Evolutionary conservation across 1,140 invertebrate genomes (phyloP).

Genomic region (Arion vulgaris): DNA sequence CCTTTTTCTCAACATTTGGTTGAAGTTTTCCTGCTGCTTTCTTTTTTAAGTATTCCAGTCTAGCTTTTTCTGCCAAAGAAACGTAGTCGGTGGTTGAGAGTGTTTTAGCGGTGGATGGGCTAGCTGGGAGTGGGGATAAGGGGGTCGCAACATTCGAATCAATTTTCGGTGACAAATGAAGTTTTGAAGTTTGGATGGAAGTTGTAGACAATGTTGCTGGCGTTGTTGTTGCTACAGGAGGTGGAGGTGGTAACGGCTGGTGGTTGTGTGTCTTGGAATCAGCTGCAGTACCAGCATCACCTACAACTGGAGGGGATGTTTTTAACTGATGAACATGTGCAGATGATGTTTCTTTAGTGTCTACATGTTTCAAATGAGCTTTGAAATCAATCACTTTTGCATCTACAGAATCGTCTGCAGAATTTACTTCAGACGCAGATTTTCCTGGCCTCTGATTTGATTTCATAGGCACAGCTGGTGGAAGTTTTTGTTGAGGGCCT

Average conservation of each 20-base stretch:
- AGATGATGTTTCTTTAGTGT: neutral
- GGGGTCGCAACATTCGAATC: neutral
- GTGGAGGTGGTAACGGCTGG: neutral
- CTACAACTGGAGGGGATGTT: neutral
- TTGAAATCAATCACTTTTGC: neutral
- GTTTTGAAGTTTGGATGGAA: neutral
- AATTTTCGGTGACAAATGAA: neutral
- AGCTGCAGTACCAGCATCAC: neutral
- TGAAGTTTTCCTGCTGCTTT: conserved; percentile 33
- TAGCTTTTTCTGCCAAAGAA: conserved; percentile 62
- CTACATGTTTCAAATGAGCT: conserved; percentile 2
- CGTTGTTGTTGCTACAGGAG: neutral
- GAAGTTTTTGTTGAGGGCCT: neutral
- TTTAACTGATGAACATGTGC: neutral
- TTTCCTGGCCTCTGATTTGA: neutral
- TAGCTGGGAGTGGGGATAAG: neutral
- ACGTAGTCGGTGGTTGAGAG: conserved; percentile 52
- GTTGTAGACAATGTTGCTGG: neutral
- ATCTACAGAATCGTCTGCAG: neutral
- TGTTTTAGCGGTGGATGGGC: neutral
- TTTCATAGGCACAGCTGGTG: neutral
- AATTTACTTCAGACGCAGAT: neutral
- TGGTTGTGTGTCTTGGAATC: neutral
- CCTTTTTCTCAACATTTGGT: conserved; percentile 36
- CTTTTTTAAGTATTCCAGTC: conserved; percentile 64